Evolutionary conservation across 2,888 invertebrate species (phyloP).

Genomic region (Chouioia cunea): DNA sequence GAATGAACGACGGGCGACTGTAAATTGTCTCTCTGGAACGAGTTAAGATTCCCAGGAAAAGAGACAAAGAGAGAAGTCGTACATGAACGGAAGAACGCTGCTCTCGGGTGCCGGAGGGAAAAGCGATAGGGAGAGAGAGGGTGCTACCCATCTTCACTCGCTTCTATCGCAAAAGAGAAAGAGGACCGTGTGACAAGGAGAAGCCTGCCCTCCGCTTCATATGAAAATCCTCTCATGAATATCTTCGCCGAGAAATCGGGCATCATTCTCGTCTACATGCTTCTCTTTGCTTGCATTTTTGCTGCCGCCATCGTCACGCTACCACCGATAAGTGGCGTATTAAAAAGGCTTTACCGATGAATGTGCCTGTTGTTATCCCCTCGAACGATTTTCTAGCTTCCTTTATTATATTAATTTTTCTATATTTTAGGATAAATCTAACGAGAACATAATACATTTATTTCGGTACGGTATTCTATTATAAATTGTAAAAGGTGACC

Average conservation of each 20-base stretch:
- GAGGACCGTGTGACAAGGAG: conserved; percentile 41
- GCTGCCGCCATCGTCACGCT: background rate
- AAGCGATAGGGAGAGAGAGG: conserved; percentile 39
- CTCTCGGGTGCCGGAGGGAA: conserved; percentile 23
- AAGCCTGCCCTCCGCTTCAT: conserved; percentile 60
- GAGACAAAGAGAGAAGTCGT: conserved; percentile 35
- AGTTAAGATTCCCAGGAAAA: background rate
- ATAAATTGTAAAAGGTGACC: too few relatives aligned
- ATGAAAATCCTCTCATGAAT: conserved; percentile 66
- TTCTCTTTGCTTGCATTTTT: conserved; percentile 13
- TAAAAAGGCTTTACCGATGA: too few relatives aligned
- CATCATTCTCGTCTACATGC: background rate
- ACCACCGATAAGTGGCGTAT: too few relatives aligned
- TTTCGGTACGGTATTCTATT: too few relatives aligned
- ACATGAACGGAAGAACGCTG: conserved; percentile 27
- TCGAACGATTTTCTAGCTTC: too few relatives aligned
- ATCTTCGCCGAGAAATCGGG: conserved; percentile 56
- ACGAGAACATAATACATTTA: too few relatives aligned
- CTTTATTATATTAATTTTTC: too few relatives aligned
- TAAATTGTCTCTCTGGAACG: conserved; percentile 50
- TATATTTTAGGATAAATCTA: too few relatives aligned
- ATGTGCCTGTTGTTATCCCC: too few relatives aligned
- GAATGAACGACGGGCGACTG: conserved; percentile 44
- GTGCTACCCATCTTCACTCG: too few relatives aligned
- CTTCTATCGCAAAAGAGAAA: conserved; percentile 14